Percentiles rank a stretch among this genome's conserved stretches.
phyloP scores from a whole-genome alignment of 2,888 invertebrate species.

The Tenthredo livida region DNA sequence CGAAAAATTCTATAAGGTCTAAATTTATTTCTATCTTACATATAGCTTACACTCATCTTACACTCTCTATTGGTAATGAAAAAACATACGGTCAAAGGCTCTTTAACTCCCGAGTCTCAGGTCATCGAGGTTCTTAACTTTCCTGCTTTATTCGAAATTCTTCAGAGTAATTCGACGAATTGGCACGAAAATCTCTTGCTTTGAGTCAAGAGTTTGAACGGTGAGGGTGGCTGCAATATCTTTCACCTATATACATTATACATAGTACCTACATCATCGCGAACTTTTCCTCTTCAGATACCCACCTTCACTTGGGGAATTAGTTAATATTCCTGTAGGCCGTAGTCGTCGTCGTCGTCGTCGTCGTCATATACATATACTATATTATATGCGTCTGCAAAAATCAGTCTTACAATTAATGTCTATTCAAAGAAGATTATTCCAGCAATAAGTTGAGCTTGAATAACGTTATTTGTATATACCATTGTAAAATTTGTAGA shows the following conservation, averaged over 20 bases:
- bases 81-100: background rate
- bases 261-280: background rate
- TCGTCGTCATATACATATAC: background rate
- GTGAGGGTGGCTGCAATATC: background rate
- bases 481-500: background rate
- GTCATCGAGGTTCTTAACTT: background rate
- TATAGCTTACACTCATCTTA: background rate
- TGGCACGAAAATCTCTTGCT: slow-evolving; percentile 6
- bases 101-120: background rate
- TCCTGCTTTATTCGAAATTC: background rate
- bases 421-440: background rate
- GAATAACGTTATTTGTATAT: background rate
- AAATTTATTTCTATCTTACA: background rate
- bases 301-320: background rate
- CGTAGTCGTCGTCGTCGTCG: background rate
- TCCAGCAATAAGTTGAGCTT: background rate
- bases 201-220: background rate
- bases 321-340: background rate
- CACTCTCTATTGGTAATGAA: background rate
- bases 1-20: background rate
- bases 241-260: background rate
- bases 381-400: background rate
- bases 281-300: background rate
- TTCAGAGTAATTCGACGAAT: slow-evolving; percentile 30
- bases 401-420: background rate